A percentile compares a stretch with the other conserved stretches of the same genome.
Evolutionary conservation across 2,113 vertebrate genomes (phyloP).

Genomic region (Leiothrix lutea): DNA sequence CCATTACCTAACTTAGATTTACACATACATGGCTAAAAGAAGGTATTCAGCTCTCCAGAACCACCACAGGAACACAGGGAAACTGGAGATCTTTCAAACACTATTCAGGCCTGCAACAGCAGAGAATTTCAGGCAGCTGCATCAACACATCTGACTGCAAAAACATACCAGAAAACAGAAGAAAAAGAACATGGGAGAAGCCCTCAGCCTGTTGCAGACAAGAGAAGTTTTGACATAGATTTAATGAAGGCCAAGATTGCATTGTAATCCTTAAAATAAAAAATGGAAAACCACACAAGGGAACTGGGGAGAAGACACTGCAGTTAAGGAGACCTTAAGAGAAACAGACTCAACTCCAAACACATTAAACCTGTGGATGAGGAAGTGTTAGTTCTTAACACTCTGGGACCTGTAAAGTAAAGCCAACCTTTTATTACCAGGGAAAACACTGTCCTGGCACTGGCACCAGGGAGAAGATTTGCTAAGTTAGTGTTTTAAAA

Average conservation of each 20-base stretch:
- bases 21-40: not conserved
- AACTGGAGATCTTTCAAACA: not conserved
- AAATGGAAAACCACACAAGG: rapidly evolving
- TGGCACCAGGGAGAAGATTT: not conserved
- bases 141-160: not conserved
- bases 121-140: not conserved
- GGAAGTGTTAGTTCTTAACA: not conserved
- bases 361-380: not conserved
- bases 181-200: not conserved
- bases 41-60: not conserved
- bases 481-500: not conserved
- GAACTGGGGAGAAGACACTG: not conserved
- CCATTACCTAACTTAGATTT: not conserved
- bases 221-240: not conserved
- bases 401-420: not conserved
- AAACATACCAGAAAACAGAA: not conserved
- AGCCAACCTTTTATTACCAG: not conserved
- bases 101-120: not conserved
- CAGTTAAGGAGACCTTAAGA: not conserved
- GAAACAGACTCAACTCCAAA: not conserved
- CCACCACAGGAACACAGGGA: not conserved
- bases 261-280: not conserved
- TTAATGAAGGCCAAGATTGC: not conserved
- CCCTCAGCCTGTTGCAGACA: not conserved
- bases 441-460: not conserved